Conservation (phyloP, 2,797 vertebrate genomes). For the Myripristis jacobus region DNA sequence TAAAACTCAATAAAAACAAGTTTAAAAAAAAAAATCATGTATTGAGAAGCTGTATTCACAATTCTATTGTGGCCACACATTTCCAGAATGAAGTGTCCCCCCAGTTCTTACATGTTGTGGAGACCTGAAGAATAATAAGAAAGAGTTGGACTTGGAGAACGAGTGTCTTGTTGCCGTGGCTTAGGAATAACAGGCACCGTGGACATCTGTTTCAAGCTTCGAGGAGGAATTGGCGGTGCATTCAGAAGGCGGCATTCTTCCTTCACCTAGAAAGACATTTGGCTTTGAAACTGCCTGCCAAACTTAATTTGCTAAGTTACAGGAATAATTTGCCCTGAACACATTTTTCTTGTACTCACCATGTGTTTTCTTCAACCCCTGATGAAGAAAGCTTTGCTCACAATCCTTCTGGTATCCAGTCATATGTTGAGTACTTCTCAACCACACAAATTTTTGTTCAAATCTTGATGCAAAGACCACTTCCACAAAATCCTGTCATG, state of each 20-base stretch:
- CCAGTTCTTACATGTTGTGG: constrained; percentile 92
- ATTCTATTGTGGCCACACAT: background rate
- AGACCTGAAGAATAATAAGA: constrained; percentile 99
- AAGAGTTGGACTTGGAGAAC: constrained; percentile 96
- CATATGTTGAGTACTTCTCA: too few relatives aligned
- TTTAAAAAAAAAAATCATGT: too few relatives aligned
- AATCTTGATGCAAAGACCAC: too few relatives aligned
- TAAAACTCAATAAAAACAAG: too few relatives aligned
- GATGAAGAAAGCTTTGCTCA: too few relatives aligned
- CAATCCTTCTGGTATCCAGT: too few relatives aligned
- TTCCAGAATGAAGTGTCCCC: background rate
- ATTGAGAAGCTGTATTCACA: background rate
- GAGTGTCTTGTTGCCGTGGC: constrained; percentile 89
- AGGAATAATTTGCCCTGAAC: too few relatives aligned
- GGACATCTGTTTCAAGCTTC: constrained; percentile 88
- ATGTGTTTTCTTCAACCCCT: too few relatives aligned
- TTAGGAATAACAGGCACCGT: constrained; percentile 86
- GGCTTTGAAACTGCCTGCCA: constrained; percentile 19
- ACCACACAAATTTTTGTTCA: too few relatives aligned
- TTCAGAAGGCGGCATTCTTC: constrained; percentile 98
- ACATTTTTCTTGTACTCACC: too few relatives aligned
- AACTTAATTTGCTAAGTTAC: background rate
- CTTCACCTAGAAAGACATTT: constrained; percentile 86
- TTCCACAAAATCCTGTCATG: too few relatives aligned
- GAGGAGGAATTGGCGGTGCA: constrained; percentile 95